Evolutionary conservation across 2,888 invertebrate species (phyloP).

Genomic region (Coenonympha glycerion): DNA sequence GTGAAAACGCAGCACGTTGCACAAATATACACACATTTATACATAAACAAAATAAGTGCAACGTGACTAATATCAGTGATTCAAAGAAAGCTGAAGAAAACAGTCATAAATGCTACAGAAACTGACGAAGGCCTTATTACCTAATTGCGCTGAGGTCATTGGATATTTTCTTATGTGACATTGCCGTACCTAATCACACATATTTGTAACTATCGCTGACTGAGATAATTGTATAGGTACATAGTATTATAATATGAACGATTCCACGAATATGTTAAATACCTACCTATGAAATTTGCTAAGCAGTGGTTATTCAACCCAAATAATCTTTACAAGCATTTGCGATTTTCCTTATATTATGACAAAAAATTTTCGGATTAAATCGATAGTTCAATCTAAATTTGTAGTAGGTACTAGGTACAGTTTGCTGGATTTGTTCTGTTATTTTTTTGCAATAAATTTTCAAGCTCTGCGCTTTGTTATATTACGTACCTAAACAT

Average conservation of each 20-base stretch:
- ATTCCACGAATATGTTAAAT: background rate
- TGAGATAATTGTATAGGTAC: background rate
- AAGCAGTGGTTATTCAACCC: background rate
- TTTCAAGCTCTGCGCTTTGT: too few relatives aligned
- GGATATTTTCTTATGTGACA: conserved; percentile 29
- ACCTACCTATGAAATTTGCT: background rate
- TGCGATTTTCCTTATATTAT: background rate
- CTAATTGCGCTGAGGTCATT: conserved; percentile 34
- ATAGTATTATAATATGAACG: background rate
- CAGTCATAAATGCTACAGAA: conserved; percentile 29
- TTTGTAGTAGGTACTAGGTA: too few relatives aligned
- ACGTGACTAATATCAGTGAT: conserved; percentile 16
- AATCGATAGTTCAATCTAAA: too few relatives aligned
- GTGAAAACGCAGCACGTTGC: too few relatives aligned
- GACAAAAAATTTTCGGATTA: too few relatives aligned
- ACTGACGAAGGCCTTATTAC: conserved; percentile 28
- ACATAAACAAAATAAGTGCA: too few relatives aligned
- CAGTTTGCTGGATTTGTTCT: too few relatives aligned
- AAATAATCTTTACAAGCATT: background rate
- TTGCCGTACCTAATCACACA: conserved; percentile 21
- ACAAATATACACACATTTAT: too few relatives aligned
- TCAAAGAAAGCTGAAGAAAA: conserved; percentile 8
- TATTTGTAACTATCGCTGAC: conserved; percentile 1
- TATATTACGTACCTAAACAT: too few relatives aligned
- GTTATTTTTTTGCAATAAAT: too few relatives aligned